Evolutionary conservation across 2,888 invertebrate genomes (phyloP), one percentile per base, ranked within the genome.

Genomic region (Zygothrica quintamaculata): DNA sequence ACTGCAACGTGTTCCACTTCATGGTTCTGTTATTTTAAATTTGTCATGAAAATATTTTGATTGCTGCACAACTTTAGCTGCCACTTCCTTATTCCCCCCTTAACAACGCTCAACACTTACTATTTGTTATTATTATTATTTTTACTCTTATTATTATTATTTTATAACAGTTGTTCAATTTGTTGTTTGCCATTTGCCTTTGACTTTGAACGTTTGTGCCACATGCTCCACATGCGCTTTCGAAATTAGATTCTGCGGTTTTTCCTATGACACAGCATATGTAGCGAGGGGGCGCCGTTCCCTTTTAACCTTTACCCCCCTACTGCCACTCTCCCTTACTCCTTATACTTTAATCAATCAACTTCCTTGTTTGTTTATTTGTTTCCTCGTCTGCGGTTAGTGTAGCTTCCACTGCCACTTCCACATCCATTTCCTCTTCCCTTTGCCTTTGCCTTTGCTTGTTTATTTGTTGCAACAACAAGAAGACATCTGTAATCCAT

Each of bases 31-130:
- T 85, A 74, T 80, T 85, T 81, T 81, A 84, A 85, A 85, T 87
- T 85, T 85, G 86, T 85, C 84, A 87, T 80, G 87, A 87, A 82
- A 85, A 87, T 85, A 85, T 87, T 85, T 82, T 67, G 75, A 80
- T 80, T 80, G 71, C 72, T 81, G 74, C 68, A 70, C 73, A 64
- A n/a, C 69, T 74, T 59, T 48, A 55, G 59, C 34, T 66, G 39
- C 16, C 22, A 40, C 60, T 62, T 61, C 39, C 18, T 25, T 33
- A 13, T 9, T 42, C 22, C n/a, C n/a, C n/a, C n/a, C n/a, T n/a
- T n/a, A n/a, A n/a, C n/a, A n/a, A n/a, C n/a, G n/a, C n/a, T n/a
- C n/a, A n/a, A n/a, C n/a, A n/a, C n/a, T n/a, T n/a, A n/a, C n/a
- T n/a, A n/a, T n/a, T 36, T 29, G 22, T 36, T 37, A 13, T 25